Base-by-base conservation (phyloP, 2,888 invertebrate species). In the Pedicia rivosa region DNA sequence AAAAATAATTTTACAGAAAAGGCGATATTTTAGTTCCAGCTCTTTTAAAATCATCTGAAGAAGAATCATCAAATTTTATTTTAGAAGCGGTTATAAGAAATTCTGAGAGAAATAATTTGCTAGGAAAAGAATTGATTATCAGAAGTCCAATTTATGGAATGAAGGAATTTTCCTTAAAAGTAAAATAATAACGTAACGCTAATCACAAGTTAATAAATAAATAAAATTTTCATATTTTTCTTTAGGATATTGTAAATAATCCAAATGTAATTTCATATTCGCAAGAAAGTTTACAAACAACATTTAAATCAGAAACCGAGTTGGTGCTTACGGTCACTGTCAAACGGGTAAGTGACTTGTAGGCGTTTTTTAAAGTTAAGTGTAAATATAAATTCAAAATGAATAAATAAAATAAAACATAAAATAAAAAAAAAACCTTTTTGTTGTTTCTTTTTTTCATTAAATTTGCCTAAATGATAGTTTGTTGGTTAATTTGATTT, bases 61-160 rank as follows among this genome's bases (percentile, higher is more conserved):
- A 48, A 45, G 50, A 53, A 48, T 48, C 48, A 46, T 44, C 43
- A 40, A 47, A 50, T 47, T 54, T 49, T 46, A 48, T 52, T 50
- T 41, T 55, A 43, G 50, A 55, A 51, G 51, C 48, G 44, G 50
- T 48, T 48, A 50, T 53, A 47, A 49, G 45, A 39, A 50, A 46
- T 43, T 36, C 30, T 37, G 41, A 28, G 35, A 35, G 36, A 36
- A 39, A 34, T 37, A 40, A 16, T 22, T 28, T 35, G 22, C 20
- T 28, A 25, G 15, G 20, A 36, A 30, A 35, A 25, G 13, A 37
- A 25, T 9, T 40, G 20, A 37, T 40, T 19, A 37, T 31, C 19
- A 29, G 40, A 13, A 35, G 27, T 27, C 35, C 30, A 25, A 40
- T 40, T 37, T 37, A 40, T 14, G 32, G 25, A 13, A 17, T 40